Base-by-base conservation (phyloP, 2,113 vertebrate species). In the Mormyrus iriodes region DNA sequence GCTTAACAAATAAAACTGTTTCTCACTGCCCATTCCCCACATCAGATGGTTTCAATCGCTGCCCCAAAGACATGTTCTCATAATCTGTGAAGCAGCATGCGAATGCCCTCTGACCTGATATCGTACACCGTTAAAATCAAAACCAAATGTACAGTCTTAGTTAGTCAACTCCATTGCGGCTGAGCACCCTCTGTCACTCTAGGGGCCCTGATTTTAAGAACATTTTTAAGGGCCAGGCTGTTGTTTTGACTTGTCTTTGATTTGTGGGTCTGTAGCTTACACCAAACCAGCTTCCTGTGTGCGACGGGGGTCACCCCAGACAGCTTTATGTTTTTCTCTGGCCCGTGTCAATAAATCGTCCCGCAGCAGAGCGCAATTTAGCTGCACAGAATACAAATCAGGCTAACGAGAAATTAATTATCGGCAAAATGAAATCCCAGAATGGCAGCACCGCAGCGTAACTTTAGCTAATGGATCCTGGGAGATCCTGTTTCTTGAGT, bases 391-490 rank as follows among this genome's bases (percentile, higher is more conserved):
- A 79, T 79, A 42, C 73, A 79, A 79, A 79, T 79, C 31, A 42
- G 17, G 73, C 35, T 79, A 42, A 79, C 31, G 73, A 79, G 73
- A 79, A 79, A 79, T 79, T 79, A 79, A 79, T 79, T 79, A 79
- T 79, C 35, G 73, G 35, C 73, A 79, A 17, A 42, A 42, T 42
- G 73, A 42, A 42, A 42, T 79, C 35, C 73, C 73, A 39, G 73
- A 19, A 39, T 69, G 73, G 35, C 73, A 15, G 35, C 73, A 39
- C 73, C 3, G 73, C 35, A 2, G 73, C 35, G 61, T 69, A 69
- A 31, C 61, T 65, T 65, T 13, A 69, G 61, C n/a, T 69, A 69
- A 69, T 69, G 61, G 61, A 69, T 69, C 61, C 61, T 69, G 61
- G 27, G 61, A 69, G 61, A 69, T 69, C 61, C 61, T 69, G n/a